Base-by-base conservation (phyloP, 2,888 invertebrate species). In the Phaonia tiefii region DNA sequence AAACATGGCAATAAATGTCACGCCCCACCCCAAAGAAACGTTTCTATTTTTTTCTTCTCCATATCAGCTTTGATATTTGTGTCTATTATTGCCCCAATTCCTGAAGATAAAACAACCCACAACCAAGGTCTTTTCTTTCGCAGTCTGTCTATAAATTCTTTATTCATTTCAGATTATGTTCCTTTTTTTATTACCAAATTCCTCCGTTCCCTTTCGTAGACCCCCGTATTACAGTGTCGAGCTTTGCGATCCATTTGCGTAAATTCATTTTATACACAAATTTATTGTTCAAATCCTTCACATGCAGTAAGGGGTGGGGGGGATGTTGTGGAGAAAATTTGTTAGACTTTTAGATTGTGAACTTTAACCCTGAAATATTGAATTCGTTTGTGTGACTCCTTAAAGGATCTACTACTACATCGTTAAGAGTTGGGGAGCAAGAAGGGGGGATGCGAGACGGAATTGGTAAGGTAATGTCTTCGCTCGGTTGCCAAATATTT, bases 1-100 rank as follows among this genome's bases (percentile, higher is more conserved):
- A 75, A 75, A 79, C 46, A 75, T 46, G 60, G 11, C 13, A 66
- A 79, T 75, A 79, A 75, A 70, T 79, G 58, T 56, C 56, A 63
- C 31, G 10, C 22, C 42, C 20, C 42, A 17, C 51, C 15, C 15
- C 49, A 49, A n/a, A n/a, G n/a, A 20, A 22, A 5, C 20, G n/a
- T 49, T 2, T 4, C 51, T 3, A 20, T 51, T 51, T 22, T 22
- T 49, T 2, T 4, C 51, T 3, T 51, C 20, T 51, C 20, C 8
- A 20, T 22, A 17, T 20, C 51, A 51, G 22, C 17, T 31, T 31
- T 31, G 31, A 3, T 51, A 51, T 51, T 7, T 51, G 20, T 22
- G 22, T 15, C 20, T 63, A 26, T 60, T 63, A 63, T 63, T 15
- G 58, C 58, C 15, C 26, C 2, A 2, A 25, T 31, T 31, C 8